Conservation (phyloP, 2,797 vertebrate genomes). For the Hypotaenidia philippensis region DNA sequence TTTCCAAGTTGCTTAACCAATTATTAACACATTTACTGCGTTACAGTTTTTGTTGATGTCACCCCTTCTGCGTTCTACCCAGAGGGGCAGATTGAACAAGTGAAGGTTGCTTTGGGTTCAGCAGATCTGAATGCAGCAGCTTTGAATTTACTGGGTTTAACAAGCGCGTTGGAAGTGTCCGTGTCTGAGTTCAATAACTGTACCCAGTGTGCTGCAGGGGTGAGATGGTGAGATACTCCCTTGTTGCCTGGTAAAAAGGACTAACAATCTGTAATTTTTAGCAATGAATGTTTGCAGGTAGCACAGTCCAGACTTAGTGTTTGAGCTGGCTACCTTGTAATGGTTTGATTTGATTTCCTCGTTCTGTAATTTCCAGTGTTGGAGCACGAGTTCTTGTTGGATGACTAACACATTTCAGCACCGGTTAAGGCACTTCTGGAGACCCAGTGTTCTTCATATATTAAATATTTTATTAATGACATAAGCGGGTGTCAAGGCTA, state of each 20-base stretch:
- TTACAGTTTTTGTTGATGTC: not conserved
- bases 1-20: not conserved
- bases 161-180: not conserved
- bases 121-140: not conserved
- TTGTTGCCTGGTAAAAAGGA: not conserved
- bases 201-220: not conserved
- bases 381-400: constrained; percentile 45
- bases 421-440: constrained; percentile 8
- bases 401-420: constrained; percentile 19
- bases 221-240: not conserved
- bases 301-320: not conserved
- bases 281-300: not conserved
- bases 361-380: constrained; percentile 29
- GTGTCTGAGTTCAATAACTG: not conserved
- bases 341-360: constrained; percentile 23
- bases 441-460: constrained; percentile 8
- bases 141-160: not conserved
- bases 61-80: not conserved
- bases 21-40: not conserved
- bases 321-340: constrained; percentile 13
- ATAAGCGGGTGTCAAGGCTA: constrained; percentile 36
- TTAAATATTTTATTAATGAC: constrained; percentile 54
- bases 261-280: not conserved
- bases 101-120: not conserved
- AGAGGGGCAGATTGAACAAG: not conserved